phyloP scores from a whole-genome alignment of 1,140 invertebrate genomes.

The Phymorhynchus buccinoides region DNA sequence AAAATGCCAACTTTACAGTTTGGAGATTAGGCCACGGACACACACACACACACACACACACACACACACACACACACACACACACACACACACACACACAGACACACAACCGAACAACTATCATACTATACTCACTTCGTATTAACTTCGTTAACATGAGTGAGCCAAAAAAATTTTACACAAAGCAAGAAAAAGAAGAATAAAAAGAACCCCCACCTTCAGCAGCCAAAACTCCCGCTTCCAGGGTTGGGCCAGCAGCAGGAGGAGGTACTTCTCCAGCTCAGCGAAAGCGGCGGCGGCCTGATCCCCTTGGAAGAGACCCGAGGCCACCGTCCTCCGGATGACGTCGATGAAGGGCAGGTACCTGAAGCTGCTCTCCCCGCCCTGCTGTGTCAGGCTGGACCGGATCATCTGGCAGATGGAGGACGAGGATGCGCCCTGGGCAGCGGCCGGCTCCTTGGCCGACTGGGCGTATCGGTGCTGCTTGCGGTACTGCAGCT shows the following conservation, averaged over 20 bases:
- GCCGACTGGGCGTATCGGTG: background rate
- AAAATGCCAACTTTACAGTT: no score
- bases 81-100: no score
- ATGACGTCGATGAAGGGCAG: constrained; percentile 42
- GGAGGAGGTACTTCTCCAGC: constrained; percentile 54
- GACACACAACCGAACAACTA: no score
- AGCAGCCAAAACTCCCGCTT: constrained; percentile 55
- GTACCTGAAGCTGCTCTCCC: constrained; percentile 40
- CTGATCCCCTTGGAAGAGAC: constrained; percentile 40
- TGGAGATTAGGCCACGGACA: no score
- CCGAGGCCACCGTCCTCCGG: constrained; percentile 35
- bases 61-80: no score
- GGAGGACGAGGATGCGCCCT: no score
- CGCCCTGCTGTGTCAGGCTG: constrained; percentile 23
- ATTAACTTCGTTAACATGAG: no score
- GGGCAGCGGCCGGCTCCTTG: background rate
- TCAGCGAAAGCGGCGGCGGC: constrained; percentile 46
- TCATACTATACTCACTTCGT: no score
- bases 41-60: no score
- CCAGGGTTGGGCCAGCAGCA: constrained; percentile 54
- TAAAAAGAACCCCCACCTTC: no score
- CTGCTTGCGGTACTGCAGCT: constrained; percentile 24
- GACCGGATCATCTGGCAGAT: constrained; percentile 28
- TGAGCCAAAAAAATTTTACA: no score
- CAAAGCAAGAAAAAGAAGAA: no score